A percentile compares a stretch with the other conserved stretches of the same genome.
phyloP scores from a whole-genome alignment of 2,113 vertebrate species.

The Pedionomus torquatus region DNA sequence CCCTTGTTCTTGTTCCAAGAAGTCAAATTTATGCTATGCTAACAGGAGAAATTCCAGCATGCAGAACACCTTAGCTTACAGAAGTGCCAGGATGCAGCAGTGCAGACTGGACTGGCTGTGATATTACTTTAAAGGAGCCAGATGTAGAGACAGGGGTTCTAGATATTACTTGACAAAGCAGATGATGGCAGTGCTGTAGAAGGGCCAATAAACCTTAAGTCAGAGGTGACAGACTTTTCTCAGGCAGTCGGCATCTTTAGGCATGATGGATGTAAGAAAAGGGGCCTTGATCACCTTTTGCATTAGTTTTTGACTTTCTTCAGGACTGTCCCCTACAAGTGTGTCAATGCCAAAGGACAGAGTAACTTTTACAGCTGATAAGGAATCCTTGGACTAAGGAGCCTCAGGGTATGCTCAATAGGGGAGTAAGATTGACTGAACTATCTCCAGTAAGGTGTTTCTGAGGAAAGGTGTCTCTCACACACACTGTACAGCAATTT shows the following conservation, averaged over 20 bases:
- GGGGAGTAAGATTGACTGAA: not conserved
- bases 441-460: not conserved
- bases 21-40: accelerated
- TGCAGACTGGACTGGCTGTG: not conserved
- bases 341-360: not conserved
- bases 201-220: not conserved
- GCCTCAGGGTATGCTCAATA: not conserved
- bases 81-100: not conserved
- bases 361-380: not conserved
- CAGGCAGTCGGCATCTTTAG: not conserved
- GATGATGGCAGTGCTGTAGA: not conserved
- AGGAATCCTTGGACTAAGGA: not conserved
- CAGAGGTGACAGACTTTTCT: not conserved
- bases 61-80: not conserved
- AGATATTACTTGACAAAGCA: accelerated
- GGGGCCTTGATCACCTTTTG: not conserved
- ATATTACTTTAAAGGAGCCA: not conserved
- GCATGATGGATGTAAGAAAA: not conserved
- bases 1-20: not conserved
- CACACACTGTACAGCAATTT: not conserved
- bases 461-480: not conserved
- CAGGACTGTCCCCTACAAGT: not conserved
- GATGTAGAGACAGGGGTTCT: not conserved
- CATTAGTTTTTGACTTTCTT: not conserved
- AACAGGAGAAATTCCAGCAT: not conserved